phyloP scores from a whole-genome alignment of 2,113 vertebrate genomes.

The Damaliscus lunatus region DNA sequence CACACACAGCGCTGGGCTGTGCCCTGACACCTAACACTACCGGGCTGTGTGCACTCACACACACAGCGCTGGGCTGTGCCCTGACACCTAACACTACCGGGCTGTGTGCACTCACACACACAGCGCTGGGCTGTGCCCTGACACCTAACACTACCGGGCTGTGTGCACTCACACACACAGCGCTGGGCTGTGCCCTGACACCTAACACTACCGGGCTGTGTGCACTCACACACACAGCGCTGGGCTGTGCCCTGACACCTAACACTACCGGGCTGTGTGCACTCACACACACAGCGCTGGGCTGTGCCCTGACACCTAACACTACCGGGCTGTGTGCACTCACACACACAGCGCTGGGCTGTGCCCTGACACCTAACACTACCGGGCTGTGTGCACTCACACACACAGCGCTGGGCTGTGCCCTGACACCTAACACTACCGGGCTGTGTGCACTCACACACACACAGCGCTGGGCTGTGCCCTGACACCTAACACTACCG shows the following conservation, averaged over 20 bases:
- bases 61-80: no score
- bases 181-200: no score
- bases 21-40: neutral
- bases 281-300: no score
- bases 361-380: neutral
- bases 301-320: no score
- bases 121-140: no score
- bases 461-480: neutral
- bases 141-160: neutral
- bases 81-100: neutral
- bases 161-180: no score
- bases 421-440: neutral
- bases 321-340: neutral
- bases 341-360: neutral
- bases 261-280: neutral
- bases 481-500: neutral
- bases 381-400: neutral
- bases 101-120: no score
- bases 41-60: neutral
- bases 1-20: no score
- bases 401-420: neutral
- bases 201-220: neutral
- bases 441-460: neutral
- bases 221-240: no score
- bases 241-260: no score